Evolutionary conservation across 37 sponge, comb jelly and placozoan genomes (phyloP).

Genomic region (Cladorhizidae sp.): DNA sequence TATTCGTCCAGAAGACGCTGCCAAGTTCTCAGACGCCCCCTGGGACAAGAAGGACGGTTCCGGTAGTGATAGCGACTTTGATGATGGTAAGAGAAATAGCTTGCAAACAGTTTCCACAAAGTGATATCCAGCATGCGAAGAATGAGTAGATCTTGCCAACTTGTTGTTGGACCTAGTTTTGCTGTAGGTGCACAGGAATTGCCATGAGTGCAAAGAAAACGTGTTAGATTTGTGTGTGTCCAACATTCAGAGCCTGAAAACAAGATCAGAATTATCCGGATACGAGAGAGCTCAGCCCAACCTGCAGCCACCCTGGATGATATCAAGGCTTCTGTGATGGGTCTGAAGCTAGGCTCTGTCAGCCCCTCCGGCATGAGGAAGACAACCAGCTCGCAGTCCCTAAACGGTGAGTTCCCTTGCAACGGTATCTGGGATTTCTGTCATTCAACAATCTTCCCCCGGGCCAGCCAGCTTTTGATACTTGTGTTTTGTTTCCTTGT

Average conservation of each 20-base stretch:
- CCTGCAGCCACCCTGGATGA: constrained; percentile 57
- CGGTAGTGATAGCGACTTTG: constrained; percentile 64
- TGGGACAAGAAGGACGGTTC: neutral
- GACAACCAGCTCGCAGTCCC: constrained; percentile 44
- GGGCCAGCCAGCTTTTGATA: neutral
- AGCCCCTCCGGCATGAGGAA: constrained; percentile 32
- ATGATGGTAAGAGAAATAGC: constrained; percentile 11
- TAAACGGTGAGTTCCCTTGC: constrained; percentile 23
- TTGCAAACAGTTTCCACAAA: no score
- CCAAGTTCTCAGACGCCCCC: constrained; percentile 32
- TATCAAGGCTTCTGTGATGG: constrained; percentile 56
- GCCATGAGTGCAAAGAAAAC: neutral
- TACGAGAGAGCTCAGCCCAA: constrained; percentile 9
- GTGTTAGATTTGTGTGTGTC: neutral
- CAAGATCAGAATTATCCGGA: constrained; percentile 30
- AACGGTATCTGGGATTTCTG: no score
- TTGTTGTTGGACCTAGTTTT: no score
- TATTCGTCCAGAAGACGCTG: constrained; percentile 82
- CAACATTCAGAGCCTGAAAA: constrained; percentile 8
- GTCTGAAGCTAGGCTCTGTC: constrained; percentile 7
- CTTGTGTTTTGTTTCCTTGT: no score
- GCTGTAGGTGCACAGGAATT: neutral
- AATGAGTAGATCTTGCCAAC: no score
- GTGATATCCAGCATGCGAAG: no score
- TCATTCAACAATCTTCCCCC: neutral